phyloP scores from a whole-genome alignment of 2,888 invertebrate species.

The Eulithis prunata region DNA sequence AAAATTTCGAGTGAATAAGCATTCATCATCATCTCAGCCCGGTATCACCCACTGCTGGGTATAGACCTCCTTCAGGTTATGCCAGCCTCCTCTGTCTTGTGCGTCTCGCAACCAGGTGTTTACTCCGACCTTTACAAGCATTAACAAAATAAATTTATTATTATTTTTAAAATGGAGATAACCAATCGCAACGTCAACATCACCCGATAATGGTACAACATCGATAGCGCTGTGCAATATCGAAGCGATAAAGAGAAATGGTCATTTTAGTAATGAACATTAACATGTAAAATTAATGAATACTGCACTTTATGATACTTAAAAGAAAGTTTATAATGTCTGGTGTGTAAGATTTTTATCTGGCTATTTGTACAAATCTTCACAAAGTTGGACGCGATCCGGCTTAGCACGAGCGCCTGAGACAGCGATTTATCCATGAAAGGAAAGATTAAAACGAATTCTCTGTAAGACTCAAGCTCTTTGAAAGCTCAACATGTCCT shows the following conservation, averaged over 20 bases:
- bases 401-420: no score
- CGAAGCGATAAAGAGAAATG: conserved; percentile 13
- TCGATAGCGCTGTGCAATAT: conserved; percentile 4
- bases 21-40: no score
- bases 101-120: no score
- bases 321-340: not conserved
- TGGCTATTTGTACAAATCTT: not conserved
- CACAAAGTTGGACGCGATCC: not conserved
- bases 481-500: no score
- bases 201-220: not conserved
- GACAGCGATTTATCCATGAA: no score
- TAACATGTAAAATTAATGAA: not conserved
- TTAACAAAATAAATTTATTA: not conserved
- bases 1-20: not conserved
- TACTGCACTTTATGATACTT: not conserved
- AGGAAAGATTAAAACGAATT: no score
- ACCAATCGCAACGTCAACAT: conserved; percentile 11
- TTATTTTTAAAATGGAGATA: conserved; percentile 11
- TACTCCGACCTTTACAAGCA: no score
- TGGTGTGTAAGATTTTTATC: not conserved
- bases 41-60: no score
- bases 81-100: no score
- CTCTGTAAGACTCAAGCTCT: no score
- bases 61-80: no score
- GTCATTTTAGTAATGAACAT: conserved; percentile 1